Evolutionary conservation across 2,888 invertebrate species (phyloP).

Genomic region (Lepidonotus clava): DNA sequence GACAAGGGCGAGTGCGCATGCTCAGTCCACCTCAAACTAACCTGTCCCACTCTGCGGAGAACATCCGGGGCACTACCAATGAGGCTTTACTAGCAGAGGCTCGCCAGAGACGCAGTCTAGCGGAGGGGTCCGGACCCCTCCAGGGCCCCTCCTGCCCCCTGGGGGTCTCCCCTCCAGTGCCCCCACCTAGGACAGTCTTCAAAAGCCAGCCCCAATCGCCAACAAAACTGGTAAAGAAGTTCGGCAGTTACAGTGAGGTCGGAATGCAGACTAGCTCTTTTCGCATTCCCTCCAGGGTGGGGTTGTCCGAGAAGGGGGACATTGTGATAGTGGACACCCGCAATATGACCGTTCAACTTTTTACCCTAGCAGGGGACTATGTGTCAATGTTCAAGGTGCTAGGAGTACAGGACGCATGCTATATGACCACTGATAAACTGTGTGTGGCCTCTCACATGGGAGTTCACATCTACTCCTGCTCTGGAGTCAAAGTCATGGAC

Average conservation of each 20-base stretch:
- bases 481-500: slow-evolving; percentile 30
- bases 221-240: slow-evolving; percentile 51
- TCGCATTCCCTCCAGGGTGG: slow-evolving; percentile 57
- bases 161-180: slow-evolving; percentile 50
- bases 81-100: neutral
- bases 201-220: slow-evolving; percentile 14
- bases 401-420: slow-evolving; percentile 57
- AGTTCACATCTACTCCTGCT: slow-evolving; percentile 52
- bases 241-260: slow-evolving; percentile 59
- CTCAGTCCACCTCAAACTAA: neutral
- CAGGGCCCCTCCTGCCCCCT: neutral
- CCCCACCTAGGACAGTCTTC: slow-evolving; percentile 55
- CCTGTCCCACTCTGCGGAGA: neutral
- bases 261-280: slow-evolving; percentile 57
- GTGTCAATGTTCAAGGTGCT: slow-evolving; percentile 61
- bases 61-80: neutral
- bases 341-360: slow-evolving; percentile 61
- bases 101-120: neutral
- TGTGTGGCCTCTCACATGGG: slow-evolving; percentile 61
- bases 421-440: slow-evolving; percentile 54
- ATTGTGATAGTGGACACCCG: slow-evolving; percentile 53
- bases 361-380: slow-evolving; percentile 57
- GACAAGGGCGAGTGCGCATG: neutral
- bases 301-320: slow-evolving; percentile 56
- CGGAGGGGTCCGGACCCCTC: neutral